Percentiles rank a stretch among this genome's conserved stretches.
Conservation (phyloP, 2,888 invertebrate species). For the Acrocyrtus sp. region DNA sequence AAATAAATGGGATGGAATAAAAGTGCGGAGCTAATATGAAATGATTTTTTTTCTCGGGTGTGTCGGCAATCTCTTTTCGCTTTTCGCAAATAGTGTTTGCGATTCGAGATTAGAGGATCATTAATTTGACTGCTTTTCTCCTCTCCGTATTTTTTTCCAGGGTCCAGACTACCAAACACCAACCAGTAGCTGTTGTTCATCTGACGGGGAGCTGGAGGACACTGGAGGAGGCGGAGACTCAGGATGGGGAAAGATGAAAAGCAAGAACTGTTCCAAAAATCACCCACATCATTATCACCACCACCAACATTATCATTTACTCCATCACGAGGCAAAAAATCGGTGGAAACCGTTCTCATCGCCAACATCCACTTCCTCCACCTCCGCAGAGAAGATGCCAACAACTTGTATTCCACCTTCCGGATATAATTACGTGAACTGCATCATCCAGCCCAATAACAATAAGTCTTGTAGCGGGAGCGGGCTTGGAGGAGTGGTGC, state of each 20-base stretch:
- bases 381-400: slow-evolving; percentile 25
- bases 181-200: slow-evolving; percentile 47
- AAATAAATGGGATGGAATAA: too few species aligned
- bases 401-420: too few species aligned
- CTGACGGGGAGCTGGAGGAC: slow-evolving; percentile 45
- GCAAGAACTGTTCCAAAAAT: slow-evolving; percentile 29
- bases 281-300: slow-evolving; percentile 10
- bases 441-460: slow-evolving; percentile 38
- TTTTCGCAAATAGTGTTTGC: too few species aligned
- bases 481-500: slow-evolving; percentile 1
- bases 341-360: slow-evolving; percentile 39
- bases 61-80: too few species aligned
- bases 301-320: slow-evolving; percentile 37
- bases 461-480: slow-evolving; percentile 13
- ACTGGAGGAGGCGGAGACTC: slow-evolving; percentile 18
- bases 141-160: slow-evolving; percentile 28
- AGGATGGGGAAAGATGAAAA: slow-evolving; percentile 26
- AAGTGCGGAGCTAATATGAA: too few species aligned
- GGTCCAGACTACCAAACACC: slow-evolving; percentile 58
- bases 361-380: too few species aligned
- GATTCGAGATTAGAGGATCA: too few species aligned
- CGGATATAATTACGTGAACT: slow-evolving; percentile 37
- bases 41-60: too few species aligned
- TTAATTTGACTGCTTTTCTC: too few species aligned
- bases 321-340: slow-evolving; percentile 44